Base-by-base conservation (phyloP, 2,888 invertebrate species). In the Microctonus hyperodae region DNA sequence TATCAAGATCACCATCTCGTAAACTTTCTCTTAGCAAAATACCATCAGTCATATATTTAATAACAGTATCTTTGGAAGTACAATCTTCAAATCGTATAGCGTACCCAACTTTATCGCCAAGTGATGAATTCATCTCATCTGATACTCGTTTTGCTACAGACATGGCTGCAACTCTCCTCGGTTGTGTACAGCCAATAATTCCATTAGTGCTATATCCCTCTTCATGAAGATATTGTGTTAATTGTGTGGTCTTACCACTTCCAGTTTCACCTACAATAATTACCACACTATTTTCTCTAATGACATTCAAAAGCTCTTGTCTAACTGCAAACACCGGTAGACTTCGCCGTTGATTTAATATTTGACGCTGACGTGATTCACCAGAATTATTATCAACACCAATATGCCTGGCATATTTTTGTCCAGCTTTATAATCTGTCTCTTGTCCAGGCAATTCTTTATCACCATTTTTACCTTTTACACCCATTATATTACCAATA, bases 41-140 rank as follows among this genome's bases (percentile, higher is more conserved):
- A 85, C 99, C 99, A 85, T 99, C 99, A 0, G 99, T 99, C 99
- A 99, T 99, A 85, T 99, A 99, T 84, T 96, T 96, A 72, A 97
- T 96, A 28, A 96, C 92, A 0, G 96, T 96, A 83, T 83, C 89
- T 71, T 97, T 95, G 0, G 94, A 93, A 0, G 99, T 99, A 83
- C 98, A 98, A 85, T 99, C 99, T 83, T 99, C 99, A 86, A 99
- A 99, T 78, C 99, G 95, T 81, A 99, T 99, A 22, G 98, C 97
- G 85, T 99, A 99, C 13, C 99, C 99, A 9, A 99, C 94, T 81
- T 97, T 95, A 71, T 96, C 93, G 11, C 92, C 97, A 50, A 98
- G 85, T 69, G 91, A 91, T 0, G 94, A 93, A 37, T 90, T 88
- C 96, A 98, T 97, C 87, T 99, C 99, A 82, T 99, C 98, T 1